Conservation (phyloP, 2,888 invertebrate species). For the Eudasyphora cyanicolor region DNA sequence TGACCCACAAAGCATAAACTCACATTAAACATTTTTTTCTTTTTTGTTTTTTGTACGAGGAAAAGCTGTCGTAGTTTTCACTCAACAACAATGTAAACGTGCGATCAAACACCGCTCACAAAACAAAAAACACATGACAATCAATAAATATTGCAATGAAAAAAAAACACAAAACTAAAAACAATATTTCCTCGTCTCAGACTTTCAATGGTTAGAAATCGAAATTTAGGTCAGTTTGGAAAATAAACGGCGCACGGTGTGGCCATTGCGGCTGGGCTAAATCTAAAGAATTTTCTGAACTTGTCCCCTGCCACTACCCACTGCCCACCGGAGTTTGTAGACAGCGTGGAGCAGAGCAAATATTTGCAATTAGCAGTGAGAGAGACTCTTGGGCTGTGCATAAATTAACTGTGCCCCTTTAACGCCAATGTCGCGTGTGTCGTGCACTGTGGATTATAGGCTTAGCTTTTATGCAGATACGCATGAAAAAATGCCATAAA, state of each 20-base stretch:
- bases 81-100: neutral
- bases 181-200: neutral
- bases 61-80: constrained; percentile 23
- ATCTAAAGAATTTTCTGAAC: constrained; percentile 15
- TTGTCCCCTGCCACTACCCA: neutral
- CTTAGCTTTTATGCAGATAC: constrained; percentile 43
- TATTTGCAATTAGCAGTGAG: constrained; percentile 17
- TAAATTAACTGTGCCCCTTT: constrained; percentile 50
- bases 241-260: neutral
- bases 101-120: neutral
- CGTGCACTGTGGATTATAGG: neutral
- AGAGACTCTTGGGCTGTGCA: constrained; percentile 31
- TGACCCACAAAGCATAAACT: constrained; percentile 21
- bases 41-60: neutral
- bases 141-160: neutral
- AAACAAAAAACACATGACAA: neutral
- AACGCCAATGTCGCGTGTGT: constrained; percentile 13
- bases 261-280: neutral
- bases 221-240: constrained; percentile 26
- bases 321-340: neutral
- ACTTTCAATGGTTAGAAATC: constrained; percentile 32
- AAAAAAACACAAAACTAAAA: neutral
- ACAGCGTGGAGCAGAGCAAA: constrained; percentile 21
- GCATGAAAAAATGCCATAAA: constrained; percentile 63
- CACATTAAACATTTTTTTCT: constrained; percentile 4